phyloP scores from a whole-genome alignment of 1,140 invertebrate genomes.

The Drosophila ercepeae region DNA sequence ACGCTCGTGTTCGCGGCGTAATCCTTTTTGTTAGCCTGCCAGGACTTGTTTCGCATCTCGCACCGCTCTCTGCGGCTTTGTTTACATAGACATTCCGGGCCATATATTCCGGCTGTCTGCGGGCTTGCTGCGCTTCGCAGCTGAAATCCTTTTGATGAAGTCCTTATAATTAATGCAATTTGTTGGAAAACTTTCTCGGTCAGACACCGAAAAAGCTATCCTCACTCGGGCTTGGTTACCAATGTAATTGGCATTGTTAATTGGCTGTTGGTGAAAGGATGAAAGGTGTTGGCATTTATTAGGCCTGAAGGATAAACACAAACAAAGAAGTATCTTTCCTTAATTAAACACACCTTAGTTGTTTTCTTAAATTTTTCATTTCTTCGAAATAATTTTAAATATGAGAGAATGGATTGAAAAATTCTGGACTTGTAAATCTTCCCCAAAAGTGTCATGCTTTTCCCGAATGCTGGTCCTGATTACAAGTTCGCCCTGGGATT shows the following conservation, averaged over 20 bases:
- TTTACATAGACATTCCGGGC: constrained; percentile 62
- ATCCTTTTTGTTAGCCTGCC: constrained; percentile 61
- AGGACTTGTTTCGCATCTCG: constrained; percentile 24
- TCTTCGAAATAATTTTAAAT: not conserved
- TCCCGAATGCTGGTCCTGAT: constrained; percentile 93
- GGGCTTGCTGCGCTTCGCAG: constrained; percentile 24
- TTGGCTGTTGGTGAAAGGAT: constrained; percentile 7
- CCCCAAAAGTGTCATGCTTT: constrained; percentile 87
- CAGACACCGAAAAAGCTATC: constrained; percentile 20
- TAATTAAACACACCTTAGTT: too few relatives aligned
- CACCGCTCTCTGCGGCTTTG: constrained; percentile 34
- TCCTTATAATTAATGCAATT: constrained; percentile 79
- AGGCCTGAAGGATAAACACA: not conserved
- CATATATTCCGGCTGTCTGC: constrained; percentile 38
- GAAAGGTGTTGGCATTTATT: constrained; percentile 6
- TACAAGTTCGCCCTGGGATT: constrained; percentile 95
- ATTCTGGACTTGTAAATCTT: not conserved
- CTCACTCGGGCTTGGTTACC: constrained; percentile 4
- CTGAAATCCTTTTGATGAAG: constrained; percentile 66
- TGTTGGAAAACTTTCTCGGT: constrained; percentile 41
- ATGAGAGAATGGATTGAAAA: too few relatives aligned
- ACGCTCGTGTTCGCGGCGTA: constrained; percentile 58
- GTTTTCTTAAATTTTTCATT: not conserved
- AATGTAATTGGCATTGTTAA: constrained; percentile 10
- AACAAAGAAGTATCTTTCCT: not conserved